A percentile compares a stretch with the other conserved stretches of the same genome.
Conservation (phyloP, 2,797 vertebrate genomes). For the Halcyon chelicuti region DNA sequence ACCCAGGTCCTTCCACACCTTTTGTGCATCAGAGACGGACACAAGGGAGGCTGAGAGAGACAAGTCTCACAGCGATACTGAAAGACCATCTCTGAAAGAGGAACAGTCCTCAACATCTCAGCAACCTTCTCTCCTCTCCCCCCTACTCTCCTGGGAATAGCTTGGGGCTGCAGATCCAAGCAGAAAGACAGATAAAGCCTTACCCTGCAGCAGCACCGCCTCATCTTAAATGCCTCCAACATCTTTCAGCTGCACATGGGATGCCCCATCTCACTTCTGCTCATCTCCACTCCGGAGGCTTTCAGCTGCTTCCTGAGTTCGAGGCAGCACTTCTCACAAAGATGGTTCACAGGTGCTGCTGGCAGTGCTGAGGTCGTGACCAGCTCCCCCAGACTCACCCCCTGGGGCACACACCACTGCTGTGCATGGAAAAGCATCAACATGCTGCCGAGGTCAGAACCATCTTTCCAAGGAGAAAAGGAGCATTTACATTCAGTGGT, state of each 20-base stretch:
- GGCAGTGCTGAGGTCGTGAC: background rate
- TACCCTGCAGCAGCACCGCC: conserved; percentile 81
- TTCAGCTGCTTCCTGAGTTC: background rate
- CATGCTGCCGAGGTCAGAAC: accelerated
- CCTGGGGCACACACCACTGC: background rate
- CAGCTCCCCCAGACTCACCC: background rate
- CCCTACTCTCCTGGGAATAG: background rate
- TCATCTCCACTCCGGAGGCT: background rate
- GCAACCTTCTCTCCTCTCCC: background rate
- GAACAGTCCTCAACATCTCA: accelerated
- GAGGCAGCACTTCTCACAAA: background rate
- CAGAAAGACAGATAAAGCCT: conserved; percentile 47
- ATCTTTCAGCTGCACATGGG: background rate
- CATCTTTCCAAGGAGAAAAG: accelerated
- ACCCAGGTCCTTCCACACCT: background rate
- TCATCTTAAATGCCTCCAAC: conserved; percentile 58
- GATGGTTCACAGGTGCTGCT: accelerated
- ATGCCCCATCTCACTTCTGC: background rate
- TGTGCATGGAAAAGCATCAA: background rate
- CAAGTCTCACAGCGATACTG: background rate
- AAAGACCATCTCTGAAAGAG: background rate
- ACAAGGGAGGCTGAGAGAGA: background rate
- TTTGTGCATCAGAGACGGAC: background rate
- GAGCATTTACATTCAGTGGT: accelerated
- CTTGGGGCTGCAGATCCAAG: background rate